Percentiles rank a stretch among this genome's conserved stretches.
Evolutionary conservation across 2,888 invertebrate genomes (phyloP).

Genomic region (Lottia scabra): DNA sequence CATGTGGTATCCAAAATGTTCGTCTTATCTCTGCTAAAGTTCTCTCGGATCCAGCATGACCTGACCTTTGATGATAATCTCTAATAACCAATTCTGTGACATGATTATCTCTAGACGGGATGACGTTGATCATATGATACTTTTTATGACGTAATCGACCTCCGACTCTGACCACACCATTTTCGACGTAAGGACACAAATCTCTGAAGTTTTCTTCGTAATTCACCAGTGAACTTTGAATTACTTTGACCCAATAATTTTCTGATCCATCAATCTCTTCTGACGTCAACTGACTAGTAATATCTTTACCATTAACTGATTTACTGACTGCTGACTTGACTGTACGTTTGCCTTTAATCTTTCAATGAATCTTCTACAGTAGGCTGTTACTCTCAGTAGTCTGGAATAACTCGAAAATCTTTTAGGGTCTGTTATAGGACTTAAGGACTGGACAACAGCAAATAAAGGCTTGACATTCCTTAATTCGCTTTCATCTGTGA

Average conservation of each 20-base stretch:
- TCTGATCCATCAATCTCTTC: conserved; percentile 1
- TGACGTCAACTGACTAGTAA: background rate
- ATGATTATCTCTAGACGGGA: conserved; percentile 7
- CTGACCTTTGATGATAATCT: conserved; percentile 4
- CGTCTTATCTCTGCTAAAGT: conserved; percentile 10
- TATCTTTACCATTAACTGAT: background rate
- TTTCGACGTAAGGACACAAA: conserved; percentile 6
- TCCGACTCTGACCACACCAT: conserved; percentile 13
- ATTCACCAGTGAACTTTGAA: conserved; percentile 5
- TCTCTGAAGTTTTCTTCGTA: background rate
- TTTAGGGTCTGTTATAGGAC: conserved; percentile 3
- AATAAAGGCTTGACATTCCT: background rate
- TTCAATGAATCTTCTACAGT: conserved; percentile 5
- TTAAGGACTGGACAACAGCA: background rate
- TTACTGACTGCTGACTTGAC: background rate
- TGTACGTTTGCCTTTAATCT: background rate
- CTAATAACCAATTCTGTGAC: conserved; percentile 6
- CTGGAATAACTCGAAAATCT: conserved; percentile 9
- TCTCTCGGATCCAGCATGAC: conserved; percentile 15
- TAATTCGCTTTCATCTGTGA: background rate
- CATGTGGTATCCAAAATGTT: conserved; percentile 11
- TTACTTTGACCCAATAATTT: conserved; percentile 7
- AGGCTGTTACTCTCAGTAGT: conserved; percentile 16
- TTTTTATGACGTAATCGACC: conserved; percentile 11
- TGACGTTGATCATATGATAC: conserved; percentile 2